phyloP scores from a whole-genome alignment of 1,140 invertebrate species.

The Pemphigus obesinymphae region DNA sequence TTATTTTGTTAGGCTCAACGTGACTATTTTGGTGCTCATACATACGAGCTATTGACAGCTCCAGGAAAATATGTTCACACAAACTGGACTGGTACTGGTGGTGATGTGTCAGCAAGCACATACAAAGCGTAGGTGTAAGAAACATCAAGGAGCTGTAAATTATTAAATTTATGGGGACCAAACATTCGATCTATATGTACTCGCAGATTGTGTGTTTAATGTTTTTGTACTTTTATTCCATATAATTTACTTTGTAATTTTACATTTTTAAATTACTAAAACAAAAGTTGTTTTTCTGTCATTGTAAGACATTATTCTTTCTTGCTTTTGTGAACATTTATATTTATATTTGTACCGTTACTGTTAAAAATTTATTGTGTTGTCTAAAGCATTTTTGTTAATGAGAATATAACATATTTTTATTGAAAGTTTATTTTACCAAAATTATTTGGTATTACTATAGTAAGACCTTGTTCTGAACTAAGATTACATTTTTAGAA shows the following conservation, averaged over 20 bases:
- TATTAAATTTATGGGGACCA: conserved; percentile 23
- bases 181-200: background rate
- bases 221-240: background rate
- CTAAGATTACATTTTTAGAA: too few relatives aligned
- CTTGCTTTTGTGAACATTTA: background rate
- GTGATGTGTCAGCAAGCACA: conserved; percentile 91
- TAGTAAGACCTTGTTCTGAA: too few relatives aligned
- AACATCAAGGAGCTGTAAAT: background rate
- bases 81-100: conserved; percentile 98
- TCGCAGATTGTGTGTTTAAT: background rate
- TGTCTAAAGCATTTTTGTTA: background rate
- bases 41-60: conserved; percentile 82
- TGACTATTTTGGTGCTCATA: conserved; percentile 99
- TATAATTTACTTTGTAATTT: background rate
- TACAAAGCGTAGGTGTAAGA: conserved; percentile 72
- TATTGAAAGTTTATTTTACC: too few relatives aligned
- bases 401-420: background rate
- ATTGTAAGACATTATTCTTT: background rate
- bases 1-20: conserved; percentile 74
- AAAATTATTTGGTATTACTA: too few relatives aligned
- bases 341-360: background rate
- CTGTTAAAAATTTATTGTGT: background rate
- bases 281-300: background rate
- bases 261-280: background rate
- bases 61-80: conserved; percentile 93